Conservation (phyloP, 1,140 invertebrate species). For the Dendrolimus punctatus region DNA sequence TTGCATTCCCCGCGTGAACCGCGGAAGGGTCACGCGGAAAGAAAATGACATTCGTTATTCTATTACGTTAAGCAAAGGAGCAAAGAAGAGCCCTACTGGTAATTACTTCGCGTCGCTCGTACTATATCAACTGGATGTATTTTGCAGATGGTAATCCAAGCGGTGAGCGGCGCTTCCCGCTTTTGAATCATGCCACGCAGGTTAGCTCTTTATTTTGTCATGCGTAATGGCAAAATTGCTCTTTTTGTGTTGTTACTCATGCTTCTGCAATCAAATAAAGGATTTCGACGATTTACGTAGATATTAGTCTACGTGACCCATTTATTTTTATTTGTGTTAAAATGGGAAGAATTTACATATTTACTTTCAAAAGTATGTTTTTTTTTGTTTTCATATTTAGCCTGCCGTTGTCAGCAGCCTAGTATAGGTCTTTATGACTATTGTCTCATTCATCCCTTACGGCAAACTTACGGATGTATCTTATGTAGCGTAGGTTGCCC, state of each 20-base stretch:
- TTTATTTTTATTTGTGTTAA: slow-evolving; percentile 5
- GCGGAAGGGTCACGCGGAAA: slow-evolving; percentile 64
- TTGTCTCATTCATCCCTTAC: too few species aligned
- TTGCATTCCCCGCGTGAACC: slow-evolving; percentile 66
- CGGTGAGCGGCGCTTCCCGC: background rate
- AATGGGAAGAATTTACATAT: background rate
- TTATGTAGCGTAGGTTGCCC: too few species aligned
- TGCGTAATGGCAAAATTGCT: slow-evolving; percentile 15
- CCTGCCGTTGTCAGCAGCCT: too few species aligned
- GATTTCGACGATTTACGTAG: slow-evolving; percentile 10
- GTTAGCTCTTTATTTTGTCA: slow-evolving; percentile 5
- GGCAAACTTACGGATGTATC: too few species aligned
- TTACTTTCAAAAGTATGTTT: too few species aligned
- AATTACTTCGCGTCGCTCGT: slow-evolving; percentile 49
- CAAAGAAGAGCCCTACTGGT: slow-evolving; percentile 41
- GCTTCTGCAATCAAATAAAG: slow-evolving; percentile 15
- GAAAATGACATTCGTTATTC: slow-evolving; percentile 71
- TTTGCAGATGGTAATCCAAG: slow-evolving; percentile 11
- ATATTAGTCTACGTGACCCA: background rate
- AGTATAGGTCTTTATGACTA: too few species aligned
- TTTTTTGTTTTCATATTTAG: too few species aligned
- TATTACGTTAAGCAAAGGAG: slow-evolving; percentile 60
- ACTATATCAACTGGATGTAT: slow-evolving; percentile 16
- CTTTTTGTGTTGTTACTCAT: slow-evolving; percentile 16
- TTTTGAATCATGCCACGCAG: slow-evolving; percentile 5